Evolutionary conservation across 2,797 vertebrate species (phyloP).

Genomic region (Vipera ursinii): DNA sequence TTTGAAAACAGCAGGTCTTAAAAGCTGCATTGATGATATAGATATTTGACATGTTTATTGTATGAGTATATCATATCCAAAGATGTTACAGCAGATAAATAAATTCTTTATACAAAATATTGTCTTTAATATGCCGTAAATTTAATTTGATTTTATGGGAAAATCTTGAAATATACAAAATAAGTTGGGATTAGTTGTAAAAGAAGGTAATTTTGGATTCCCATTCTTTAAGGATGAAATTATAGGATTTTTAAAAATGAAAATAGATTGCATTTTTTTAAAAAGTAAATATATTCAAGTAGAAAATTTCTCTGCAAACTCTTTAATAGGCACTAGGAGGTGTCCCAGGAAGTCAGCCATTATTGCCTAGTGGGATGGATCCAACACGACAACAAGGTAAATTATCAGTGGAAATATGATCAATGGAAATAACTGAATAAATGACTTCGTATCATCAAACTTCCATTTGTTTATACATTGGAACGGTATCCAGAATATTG

Average conservation of each 20-base stretch:
- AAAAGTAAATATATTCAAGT: background rate
- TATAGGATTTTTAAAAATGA: background rate
- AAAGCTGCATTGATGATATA: background rate
- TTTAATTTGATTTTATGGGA: background rate
- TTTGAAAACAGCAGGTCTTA: background rate
- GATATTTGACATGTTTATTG: background rate
- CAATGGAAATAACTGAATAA: background rate
- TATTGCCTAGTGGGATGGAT: conserved; percentile 95
- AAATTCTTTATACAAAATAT: background rate
- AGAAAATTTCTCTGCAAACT: background rate
- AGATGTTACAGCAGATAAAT: background rate
- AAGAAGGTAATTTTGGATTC: background rate
- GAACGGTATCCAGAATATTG: background rate
- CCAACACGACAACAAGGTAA: conserved; percentile 94
- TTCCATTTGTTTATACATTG: background rate
- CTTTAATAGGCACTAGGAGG: conserved; percentile 85
- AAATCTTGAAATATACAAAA: background rate
- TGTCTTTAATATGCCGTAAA: background rate
- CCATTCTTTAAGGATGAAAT: background rate
- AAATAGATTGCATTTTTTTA: background rate
- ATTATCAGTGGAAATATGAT: background rate
- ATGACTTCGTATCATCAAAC: background rate
- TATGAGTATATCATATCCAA: background rate
- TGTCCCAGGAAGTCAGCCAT: conserved; percentile 89
- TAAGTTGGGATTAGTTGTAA: background rate